Base-by-base conservation (phyloP, 2,888 invertebrate species). In the Entomobrya multifasciata region DNA sequence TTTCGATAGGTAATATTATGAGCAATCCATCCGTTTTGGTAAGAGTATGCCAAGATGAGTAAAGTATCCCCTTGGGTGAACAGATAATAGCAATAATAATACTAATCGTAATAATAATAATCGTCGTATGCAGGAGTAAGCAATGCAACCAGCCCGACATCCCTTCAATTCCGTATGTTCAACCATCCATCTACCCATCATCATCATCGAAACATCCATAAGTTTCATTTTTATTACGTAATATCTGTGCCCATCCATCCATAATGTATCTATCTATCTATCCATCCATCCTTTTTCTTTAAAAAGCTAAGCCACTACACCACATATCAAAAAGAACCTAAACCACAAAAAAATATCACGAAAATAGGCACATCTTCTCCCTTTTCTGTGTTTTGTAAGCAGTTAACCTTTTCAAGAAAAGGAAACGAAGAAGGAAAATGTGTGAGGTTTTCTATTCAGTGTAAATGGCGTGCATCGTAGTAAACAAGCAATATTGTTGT, bases 1-100 rank as follows among this genome's bases (percentile, higher is more conserved):
- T 90, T 91, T 90, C 91, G 89, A 91, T 91, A 91, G 86, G 81
- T 65, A 88, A 86, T 81, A 83, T 83, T 44, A 65, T 27, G 60
- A 20, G 47, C 70, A 70, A 70, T 60, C 62, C 76, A 76, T 79
- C 80, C 67, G 74, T 55, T 52, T 76, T 67, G 70, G 22, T 47
- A 41, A 10, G 27, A 22, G 41, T 55, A 55, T 55, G 30, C 76
- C 55, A 49, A 41, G 27, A 62, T 41, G 60, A 62, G 30, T n/a
- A 79, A 87, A 87, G 72, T 74, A 84, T 84, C 83, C 87, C 86
- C 87, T 83, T 87, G 83, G 87, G 87, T 87, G 82, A 78, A 82
- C 47, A 65, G 82, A 87, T 82, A 78, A 81, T 72, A 36, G 52
- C 49, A 81, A 83, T 82, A 77, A 82, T 87, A 87, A 87, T 77